These are phyloP conservation scores for Prenolepis imparis DNA, from an alignment of 2,888 invertebrate species.

Conservation along the genomic window DNA sequence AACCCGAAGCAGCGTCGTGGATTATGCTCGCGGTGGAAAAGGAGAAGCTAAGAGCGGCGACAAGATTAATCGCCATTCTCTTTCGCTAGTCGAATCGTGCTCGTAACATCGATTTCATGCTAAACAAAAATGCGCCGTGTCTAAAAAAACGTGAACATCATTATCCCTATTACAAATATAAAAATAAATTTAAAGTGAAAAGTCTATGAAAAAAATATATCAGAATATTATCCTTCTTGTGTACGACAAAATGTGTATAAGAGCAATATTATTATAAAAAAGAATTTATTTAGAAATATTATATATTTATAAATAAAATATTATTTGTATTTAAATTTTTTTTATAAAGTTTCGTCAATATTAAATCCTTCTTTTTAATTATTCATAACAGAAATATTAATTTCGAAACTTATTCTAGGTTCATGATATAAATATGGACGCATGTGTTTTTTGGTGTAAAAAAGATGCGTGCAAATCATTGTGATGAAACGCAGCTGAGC, in stretches of 20 bases:
- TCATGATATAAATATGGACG: conserved; percentile 19
- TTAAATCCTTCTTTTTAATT: background rate
- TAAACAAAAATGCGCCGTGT: conserved; percentile 8
- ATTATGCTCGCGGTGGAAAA: conserved; percentile 69
- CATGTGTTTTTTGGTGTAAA: conserved; percentile 25
- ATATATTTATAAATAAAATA: background rate
- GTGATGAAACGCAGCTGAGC: conserved; percentile 20
- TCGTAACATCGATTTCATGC: conserved; percentile 45
- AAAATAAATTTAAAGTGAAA: conserved; percentile 12
- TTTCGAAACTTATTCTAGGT: background rate
- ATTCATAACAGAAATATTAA: background rate
- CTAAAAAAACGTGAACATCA: background rate
- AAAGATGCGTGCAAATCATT: conserved; percentile 30
- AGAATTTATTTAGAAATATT: background rate
- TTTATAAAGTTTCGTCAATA: background rate
- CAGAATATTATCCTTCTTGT: background rate
- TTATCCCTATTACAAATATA: background rate
- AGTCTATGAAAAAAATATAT: background rate
- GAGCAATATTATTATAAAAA: background rate
- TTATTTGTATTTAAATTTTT: background rate
- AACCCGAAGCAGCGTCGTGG: conserved; percentile 67
- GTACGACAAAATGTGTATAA: background rate
- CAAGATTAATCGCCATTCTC: conserved; percentile 70
- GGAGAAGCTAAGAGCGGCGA: conserved; percentile 63
- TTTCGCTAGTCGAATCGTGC: conserved; percentile 57